Evolutionary conservation across 2,888 invertebrate genomes (phyloP).

Genomic region (Aromia moschata): DNA sequence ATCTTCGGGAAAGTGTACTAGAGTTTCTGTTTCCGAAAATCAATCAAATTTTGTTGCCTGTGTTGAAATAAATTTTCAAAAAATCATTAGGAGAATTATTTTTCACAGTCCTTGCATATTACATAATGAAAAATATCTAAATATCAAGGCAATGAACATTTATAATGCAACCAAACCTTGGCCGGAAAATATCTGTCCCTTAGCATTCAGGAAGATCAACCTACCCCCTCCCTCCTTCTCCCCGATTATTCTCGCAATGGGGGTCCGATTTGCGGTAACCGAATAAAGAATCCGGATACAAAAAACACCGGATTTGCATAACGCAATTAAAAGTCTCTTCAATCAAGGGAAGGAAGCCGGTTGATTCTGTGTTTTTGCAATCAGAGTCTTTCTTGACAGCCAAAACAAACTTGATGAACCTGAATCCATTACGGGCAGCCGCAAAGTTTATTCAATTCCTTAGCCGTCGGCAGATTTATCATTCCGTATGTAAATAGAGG

Average conservation of each 20-base stretch:
- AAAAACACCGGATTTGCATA: slow-evolving; percentile 57
- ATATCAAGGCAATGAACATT: too few relatives aligned
- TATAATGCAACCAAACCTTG: too few relatives aligned
- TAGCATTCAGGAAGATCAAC: too few relatives aligned
- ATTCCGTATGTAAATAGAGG: slow-evolving; percentile 17
- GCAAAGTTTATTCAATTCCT: slow-evolving; percentile 27
- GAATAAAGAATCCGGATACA: slow-evolving; percentile 48
- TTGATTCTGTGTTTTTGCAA: slow-evolving; percentile 62
- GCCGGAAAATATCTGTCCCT: too few relatives aligned
- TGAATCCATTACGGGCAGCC: slow-evolving; percentile 29
- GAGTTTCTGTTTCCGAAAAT: too few relatives aligned
- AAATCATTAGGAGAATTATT: too few relatives aligned
- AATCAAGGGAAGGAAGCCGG: slow-evolving; percentile 58
- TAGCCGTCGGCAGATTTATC: slow-evolving; percentile 4
- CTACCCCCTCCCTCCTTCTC: too few relatives aligned
- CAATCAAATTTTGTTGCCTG: too few relatives aligned
- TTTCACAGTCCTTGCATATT: too few relatives aligned
- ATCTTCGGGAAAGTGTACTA: too few relatives aligned
- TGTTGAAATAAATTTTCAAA: too few relatives aligned
- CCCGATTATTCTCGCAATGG: slow-evolving; percentile 6
- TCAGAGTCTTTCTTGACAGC: slow-evolving; percentile 55
- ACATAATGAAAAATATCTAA: too few relatives aligned
- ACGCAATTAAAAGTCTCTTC: slow-evolving; percentile 62
- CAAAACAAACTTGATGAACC: slow-evolving; percentile 55
- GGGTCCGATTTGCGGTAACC: slow-evolving; percentile 19